phyloP scores from a whole-genome alignment of 2,113 vertebrate genomes.

The Cololabis saira region DNA sequence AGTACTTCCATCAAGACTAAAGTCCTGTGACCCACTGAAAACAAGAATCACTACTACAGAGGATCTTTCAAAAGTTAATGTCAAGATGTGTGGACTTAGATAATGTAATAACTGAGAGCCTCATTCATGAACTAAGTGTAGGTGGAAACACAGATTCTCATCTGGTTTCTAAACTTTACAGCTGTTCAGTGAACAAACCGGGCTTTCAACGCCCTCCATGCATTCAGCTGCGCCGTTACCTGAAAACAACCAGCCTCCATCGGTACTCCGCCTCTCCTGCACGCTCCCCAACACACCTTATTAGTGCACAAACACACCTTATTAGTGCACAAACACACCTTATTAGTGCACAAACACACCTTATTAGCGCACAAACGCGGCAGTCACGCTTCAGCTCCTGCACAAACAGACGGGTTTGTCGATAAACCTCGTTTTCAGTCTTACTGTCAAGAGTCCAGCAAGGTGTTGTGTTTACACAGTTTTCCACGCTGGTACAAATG shows the following conservation, averaged over 20 bases:
- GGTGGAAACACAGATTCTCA: conserved; percentile 9
- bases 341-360: conserved; percentile 11
- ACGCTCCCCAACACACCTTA: too few relatives aligned
- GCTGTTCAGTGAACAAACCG: conserved; percentile 12
- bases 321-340: too few relatives aligned
- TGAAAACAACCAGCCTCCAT: conserved; percentile 46
- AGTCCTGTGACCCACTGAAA: too few relatives aligned
- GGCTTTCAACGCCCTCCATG: conserved; percentile 19
- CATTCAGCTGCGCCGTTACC: conserved; percentile 4
- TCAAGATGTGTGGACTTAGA: too few relatives aligned
- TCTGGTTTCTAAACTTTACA: conserved; percentile 18
- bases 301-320: too few relatives aligned
- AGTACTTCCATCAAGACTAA: too few relatives aligned
- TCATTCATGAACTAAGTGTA: background rate
- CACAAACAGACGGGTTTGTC: conserved; percentile 39
- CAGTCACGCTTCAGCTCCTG: conserved; percentile 13
- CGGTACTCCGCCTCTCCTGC: background rate
- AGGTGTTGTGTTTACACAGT: conserved; percentile 48
- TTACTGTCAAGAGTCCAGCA: conserved; percentile 12
- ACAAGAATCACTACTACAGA: too few relatives aligned
- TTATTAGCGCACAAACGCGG: conserved; percentile 35
- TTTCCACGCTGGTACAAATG: conserved; percentile 1
- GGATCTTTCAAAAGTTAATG: too few relatives aligned
- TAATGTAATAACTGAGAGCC: too few relatives aligned
- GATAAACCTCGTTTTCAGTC: conserved; percentile 20